phyloP scores from a whole-genome alignment of 2,888 invertebrate species.

The Chloromyia formosa region DNA sequence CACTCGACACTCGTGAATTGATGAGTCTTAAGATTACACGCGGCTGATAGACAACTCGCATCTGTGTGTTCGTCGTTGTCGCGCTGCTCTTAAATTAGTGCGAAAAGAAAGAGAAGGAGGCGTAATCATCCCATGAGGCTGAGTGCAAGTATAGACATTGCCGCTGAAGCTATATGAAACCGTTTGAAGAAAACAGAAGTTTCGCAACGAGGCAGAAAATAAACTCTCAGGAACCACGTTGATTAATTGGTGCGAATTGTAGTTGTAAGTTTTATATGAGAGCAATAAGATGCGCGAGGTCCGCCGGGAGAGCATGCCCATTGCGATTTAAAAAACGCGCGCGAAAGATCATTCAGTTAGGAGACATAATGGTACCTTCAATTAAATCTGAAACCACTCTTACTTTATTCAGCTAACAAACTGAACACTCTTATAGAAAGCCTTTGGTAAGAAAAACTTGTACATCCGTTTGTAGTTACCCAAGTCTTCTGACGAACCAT shows the following conservation, averaged over 20 bases:
- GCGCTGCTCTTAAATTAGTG: too few relatives aligned
- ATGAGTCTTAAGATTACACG: too few relatives aligned
- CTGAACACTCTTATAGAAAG: too few relatives aligned
- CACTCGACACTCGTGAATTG: too few relatives aligned
- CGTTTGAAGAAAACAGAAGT: constrained; percentile 65
- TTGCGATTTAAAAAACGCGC: constrained; percentile 84
- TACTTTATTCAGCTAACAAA: not conserved
- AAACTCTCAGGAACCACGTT: constrained; percentile 62
- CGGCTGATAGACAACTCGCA: too few relatives aligned
- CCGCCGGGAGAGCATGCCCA: constrained; percentile 97
- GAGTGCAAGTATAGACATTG: too few relatives aligned
- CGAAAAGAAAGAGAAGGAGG: too few relatives aligned
- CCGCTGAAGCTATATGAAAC: constrained; percentile 52
- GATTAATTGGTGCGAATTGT: constrained; percentile 54
- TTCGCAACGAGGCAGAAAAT: constrained; percentile 65
- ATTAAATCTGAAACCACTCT: constrained; percentile 30
- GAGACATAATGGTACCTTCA: constrained; percentile 57
- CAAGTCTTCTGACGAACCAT: too few relatives aligned
- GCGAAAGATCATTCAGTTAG: constrained; percentile 84
- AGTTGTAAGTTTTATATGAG: constrained; percentile 64
- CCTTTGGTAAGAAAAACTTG: too few relatives aligned
- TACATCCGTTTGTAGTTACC: too few relatives aligned
- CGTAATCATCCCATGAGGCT: too few relatives aligned
- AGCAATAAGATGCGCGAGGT: constrained; percentile 84
- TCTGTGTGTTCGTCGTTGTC: too few relatives aligned